phyloP scores from a whole-genome alignment of 2,888 invertebrate genomes.

The Drosophila rubida region DNA sequence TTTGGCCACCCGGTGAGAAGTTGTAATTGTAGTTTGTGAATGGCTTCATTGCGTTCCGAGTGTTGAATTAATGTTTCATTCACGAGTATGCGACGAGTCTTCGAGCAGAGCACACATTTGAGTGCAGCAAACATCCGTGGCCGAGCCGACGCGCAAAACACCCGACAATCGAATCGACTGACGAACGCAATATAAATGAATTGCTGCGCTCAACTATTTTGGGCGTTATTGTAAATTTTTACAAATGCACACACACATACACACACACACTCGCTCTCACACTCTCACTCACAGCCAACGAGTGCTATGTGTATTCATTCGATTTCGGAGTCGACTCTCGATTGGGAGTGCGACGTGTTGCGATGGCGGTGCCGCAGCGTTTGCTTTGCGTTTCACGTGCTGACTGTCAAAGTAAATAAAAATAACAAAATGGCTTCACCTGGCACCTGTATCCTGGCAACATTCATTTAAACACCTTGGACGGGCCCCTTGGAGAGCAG shows the following conservation, averaged over 20 bases:
- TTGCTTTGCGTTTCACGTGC: slow-evolving; percentile 75
- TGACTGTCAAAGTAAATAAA: slow-evolving; percentile 81
- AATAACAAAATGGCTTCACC: slow-evolving; percentile 83
- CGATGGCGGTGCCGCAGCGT: slow-evolving; percentile 52
- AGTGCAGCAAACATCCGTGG: slow-evolving; percentile 27
- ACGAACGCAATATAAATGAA: slow-evolving; percentile 31
- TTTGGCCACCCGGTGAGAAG: slow-evolving; percentile 79
- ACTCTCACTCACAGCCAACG: neutral
- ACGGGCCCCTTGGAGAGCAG: slow-evolving; percentile 27
- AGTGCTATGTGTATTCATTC: neutral
- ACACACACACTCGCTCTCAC: neutral
- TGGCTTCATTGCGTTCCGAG: slow-evolving; percentile 74
- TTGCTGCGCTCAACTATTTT: slow-evolving; percentile 32
- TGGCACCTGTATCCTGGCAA: slow-evolving; percentile 84
- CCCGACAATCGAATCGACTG: slow-evolving; percentile 17
- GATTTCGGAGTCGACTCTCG: slow-evolving; percentile 9
- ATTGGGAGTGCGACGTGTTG: slow-evolving; percentile 24
- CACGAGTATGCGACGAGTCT: neutral
- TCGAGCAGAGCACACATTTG: slow-evolving; percentile 14
- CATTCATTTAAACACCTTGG: slow-evolving; percentile 80
- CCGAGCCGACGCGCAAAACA: slow-evolving; percentile 28
- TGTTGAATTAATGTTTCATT: slow-evolving; percentile 12
- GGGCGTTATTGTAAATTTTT: slow-evolving; percentile 20
- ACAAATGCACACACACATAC: slow-evolving; percentile 14
- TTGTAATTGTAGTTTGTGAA: slow-evolving; percentile 82